phyloP scores from a whole-genome alignment of 1,140 invertebrate species.

The Zaprionus africanus region DNA sequence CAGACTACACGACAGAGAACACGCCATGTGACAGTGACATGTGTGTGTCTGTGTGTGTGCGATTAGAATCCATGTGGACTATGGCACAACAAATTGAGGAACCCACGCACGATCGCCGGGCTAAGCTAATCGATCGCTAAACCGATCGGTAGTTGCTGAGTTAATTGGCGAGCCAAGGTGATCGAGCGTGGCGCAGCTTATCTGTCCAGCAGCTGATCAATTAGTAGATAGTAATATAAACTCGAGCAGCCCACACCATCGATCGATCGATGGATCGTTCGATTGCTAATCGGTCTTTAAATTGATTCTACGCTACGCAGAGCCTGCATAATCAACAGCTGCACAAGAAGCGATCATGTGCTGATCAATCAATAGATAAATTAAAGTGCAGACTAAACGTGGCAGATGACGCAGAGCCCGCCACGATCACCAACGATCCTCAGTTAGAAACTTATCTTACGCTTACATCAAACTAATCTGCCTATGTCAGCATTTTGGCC shows the following conservation, averaged over 20 bases:
- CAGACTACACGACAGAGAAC: conserved; percentile 45
- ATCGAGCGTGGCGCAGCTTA: neutral
- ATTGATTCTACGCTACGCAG: neutral
- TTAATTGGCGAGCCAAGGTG: neutral
- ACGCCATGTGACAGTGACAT: conserved; percentile 43
- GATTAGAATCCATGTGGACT: conserved; percentile 37
- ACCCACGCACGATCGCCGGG: neutral
- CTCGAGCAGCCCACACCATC: conserved; percentile 1
- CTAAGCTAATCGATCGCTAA: neutral
- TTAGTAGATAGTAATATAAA: conserved; percentile 2
- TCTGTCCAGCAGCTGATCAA: neutral
- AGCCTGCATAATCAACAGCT: conserved; percentile 4
- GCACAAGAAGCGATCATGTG: neutral
- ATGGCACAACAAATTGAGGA: neutral
- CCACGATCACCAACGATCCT: neutral
- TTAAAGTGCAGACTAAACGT: neutral
- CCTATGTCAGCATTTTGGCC: neutral
- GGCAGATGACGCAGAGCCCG: neutral
- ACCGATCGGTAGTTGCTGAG: neutral
- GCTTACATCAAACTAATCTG: conserved; percentile 5
- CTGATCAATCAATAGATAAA: conserved; percentile 9
- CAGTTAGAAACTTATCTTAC: neutral
- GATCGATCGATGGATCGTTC: neutral
- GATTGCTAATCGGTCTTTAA: conserved; percentile 1
- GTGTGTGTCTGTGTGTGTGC: conserved; percentile 39